Percentiles rank a stretch among this genome's conserved stretches.
These are phyloP conservation scores for Ictalurus punctatus DNA, from an alignment of 2,113 vertebrate species.

Conservation along the genomic window DNA sequence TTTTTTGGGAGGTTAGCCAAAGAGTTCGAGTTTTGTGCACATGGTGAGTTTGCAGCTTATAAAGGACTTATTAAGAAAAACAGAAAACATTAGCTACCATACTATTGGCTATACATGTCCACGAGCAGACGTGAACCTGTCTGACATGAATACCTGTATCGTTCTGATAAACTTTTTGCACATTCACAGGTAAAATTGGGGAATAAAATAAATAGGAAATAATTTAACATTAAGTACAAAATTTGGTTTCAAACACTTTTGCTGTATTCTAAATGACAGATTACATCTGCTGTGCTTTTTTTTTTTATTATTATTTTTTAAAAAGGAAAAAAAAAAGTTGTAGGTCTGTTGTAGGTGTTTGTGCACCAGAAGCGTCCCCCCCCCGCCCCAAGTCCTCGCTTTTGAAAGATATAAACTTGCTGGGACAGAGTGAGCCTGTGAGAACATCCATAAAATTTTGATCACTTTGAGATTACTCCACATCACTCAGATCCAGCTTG, in stretches of 20 bases:
- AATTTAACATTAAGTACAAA: conserved; percentile 67
- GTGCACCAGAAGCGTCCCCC: conserved; percentile 6
- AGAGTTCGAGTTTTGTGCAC: not conserved
- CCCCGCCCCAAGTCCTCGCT: not conserved
- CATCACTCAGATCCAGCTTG: not conserved
- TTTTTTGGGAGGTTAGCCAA: not conserved
- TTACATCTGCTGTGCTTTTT: conserved; percentile 48
- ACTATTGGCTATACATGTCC: not conserved
- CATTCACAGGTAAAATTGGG: conserved; percentile 59
- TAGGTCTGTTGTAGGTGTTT: conserved; percentile 31
- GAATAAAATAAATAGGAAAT: conserved; percentile 69
- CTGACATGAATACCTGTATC: conserved; percentile 28
- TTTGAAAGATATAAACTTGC: conserved; percentile 7
- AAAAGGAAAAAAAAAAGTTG: too few relatives aligned
- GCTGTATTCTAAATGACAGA: conserved; percentile 43
- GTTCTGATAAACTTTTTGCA: conserved; percentile 33
- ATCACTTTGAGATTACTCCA: not conserved
- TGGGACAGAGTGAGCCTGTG: not conserved
- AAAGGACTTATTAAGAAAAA: not conserved
- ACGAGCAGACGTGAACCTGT: conserved; percentile 11
- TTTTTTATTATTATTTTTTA: not conserved
- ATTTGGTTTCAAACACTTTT: conserved; percentile 48
- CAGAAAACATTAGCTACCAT: conserved; percentile 13
- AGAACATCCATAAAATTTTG: not conserved
- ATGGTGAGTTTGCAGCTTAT: not conserved